These are phyloP conservation scores for Acrobasis suavella DNA, from an alignment of 2,888 invertebrate genomes.

Conservation along the genomic window DNA sequence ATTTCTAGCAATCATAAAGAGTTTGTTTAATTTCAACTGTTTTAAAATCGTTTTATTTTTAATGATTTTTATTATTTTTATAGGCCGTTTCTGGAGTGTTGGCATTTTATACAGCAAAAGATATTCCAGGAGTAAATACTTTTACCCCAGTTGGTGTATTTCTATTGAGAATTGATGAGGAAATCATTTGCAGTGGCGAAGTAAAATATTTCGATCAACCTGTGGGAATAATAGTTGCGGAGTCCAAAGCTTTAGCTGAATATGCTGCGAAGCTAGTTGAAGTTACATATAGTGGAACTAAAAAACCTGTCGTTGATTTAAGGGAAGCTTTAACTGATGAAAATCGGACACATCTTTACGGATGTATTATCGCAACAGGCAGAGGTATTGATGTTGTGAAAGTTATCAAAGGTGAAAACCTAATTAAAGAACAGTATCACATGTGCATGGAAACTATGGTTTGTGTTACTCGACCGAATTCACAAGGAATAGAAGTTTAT, in stretches of 20 bases:
- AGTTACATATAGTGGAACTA: slow-evolving; percentile 72
- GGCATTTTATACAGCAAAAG: slow-evolving; percentile 81
- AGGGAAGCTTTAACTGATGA: slow-evolving; percentile 43
- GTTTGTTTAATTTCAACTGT: no score
- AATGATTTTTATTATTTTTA: slow-evolving; percentile 31
- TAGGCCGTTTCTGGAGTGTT: slow-evolving; percentile 83
- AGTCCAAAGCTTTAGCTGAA: slow-evolving; percentile 74
- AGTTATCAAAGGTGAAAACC: slow-evolving; percentile 73
- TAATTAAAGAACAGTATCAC: slow-evolving; percentile 85
- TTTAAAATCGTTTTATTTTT: background rate
- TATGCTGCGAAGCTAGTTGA: slow-evolving; percentile 80
- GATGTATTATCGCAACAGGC: no score
- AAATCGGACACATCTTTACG: slow-evolving; percentile 17
- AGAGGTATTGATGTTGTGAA: no score
- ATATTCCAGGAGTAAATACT: slow-evolving; percentile 85
- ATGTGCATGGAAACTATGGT: slow-evolving; percentile 87
- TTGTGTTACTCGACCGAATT: slow-evolving; percentile 84
- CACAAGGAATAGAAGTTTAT: slow-evolving; percentile 86
- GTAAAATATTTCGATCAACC: slow-evolving; percentile 57
- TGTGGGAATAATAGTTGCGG: slow-evolving; percentile 80
- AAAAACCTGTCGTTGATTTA: slow-evolving; percentile 51
- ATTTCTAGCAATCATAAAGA: no score
- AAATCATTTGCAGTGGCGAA: slow-evolving; percentile 58
- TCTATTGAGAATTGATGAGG: slow-evolving; percentile 47
- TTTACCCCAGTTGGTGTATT: slow-evolving; percentile 56